Percentiles rank a stretch among this genome's conserved stretches.
Evolutionary conservation across 2,888 invertebrate genomes (phyloP).

Genomic region (Philereme transversata): DNA sequence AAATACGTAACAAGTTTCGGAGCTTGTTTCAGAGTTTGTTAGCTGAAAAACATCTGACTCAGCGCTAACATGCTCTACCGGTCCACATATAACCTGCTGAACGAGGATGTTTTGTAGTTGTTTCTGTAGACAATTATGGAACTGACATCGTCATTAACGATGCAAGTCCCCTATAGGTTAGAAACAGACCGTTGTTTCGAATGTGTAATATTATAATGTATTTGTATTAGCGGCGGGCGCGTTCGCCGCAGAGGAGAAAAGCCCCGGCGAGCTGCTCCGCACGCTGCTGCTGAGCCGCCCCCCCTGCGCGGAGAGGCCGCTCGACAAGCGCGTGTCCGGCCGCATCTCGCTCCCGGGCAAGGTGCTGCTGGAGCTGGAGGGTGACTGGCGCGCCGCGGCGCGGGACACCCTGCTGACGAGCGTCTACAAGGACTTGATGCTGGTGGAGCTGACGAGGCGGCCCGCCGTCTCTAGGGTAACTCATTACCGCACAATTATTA

Average conservation of each 20-base stretch:
- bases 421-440: conserved; percentile 58
- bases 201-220: background rate
- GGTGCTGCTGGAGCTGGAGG: conserved; percentile 44
- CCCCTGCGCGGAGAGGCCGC: conserved; percentile 46
- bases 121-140: too few relatives aligned
- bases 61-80: too few relatives aligned
- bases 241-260: too few relatives aligned
- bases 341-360: conserved; percentile 45
- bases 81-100: too few relatives aligned
- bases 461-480: conserved; percentile 8
- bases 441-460: conserved; percentile 42
- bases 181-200: too few relatives aligned
- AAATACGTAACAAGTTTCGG: too few relatives aligned
- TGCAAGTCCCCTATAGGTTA: too few relatives aligned
- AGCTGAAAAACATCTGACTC: too few relatives aligned
- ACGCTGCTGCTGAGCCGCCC: conserved; percentile 58
- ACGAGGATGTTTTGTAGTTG: too few relatives aligned
- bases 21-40: too few relatives aligned
- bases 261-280: conserved; percentile 55
- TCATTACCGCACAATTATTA: too few relatives aligned
- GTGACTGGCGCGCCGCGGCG: conserved; percentile 59
- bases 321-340: conserved; percentile 11
- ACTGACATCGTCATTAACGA: too few relatives aligned
- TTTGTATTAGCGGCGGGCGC: conserved; percentile 9
- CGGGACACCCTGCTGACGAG: conserved; percentile 42